Evolutionary conservation across 2,888 invertebrate genomes (phyloP).

Genomic region (Amphimallon solstitiale): DNA sequence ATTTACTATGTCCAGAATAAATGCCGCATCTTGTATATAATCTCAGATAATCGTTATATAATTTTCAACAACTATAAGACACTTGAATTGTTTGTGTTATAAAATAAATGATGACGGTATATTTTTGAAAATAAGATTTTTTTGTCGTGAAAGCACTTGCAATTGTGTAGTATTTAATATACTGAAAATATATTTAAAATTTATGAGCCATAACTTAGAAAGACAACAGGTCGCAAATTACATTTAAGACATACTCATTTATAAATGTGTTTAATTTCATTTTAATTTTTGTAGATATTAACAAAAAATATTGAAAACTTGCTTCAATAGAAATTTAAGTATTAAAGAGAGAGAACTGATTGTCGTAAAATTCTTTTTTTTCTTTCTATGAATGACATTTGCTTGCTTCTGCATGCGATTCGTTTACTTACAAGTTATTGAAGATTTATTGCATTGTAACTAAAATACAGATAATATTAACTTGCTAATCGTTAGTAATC

Average conservation of each 20-base stretch:
- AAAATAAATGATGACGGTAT: too few species aligned
- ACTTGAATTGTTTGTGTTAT: too few species aligned
- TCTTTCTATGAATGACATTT: conserved; percentile 34
- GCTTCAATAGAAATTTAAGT: conserved; percentile 40
- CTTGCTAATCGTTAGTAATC: conserved; percentile 12
- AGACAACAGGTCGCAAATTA: conserved; percentile 25
- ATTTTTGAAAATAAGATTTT: too few species aligned
- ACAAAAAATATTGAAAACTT: conserved; percentile 37
- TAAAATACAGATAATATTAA: conserved; percentile 29
- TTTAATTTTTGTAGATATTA: conserved; percentile 40
- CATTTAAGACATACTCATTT: conserved; percentile 13
- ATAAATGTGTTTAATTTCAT: conserved; percentile 26
- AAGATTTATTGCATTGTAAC: conserved; percentile 29
- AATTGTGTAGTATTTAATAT: too few species aligned
- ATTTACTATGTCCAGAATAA: too few species aligned
- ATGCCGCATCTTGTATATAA: too few species aligned
- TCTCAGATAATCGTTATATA: too few species aligned
- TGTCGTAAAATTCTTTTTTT: conserved; percentile 20
- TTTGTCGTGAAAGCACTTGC: too few species aligned
- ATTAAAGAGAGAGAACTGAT: conserved; percentile 27
- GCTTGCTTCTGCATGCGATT: conserved; percentile 35
- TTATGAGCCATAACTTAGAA: background rate
- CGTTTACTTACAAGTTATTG: conserved; percentile 17
- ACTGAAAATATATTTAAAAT: too few species aligned
- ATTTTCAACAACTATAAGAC: too few species aligned